A percentile compares a stretch with the other conserved stretches of the same genome.
Evolutionary conservation across 2,113 vertebrate species (phyloP).

Genomic region (Crotalus tigris): DNA sequence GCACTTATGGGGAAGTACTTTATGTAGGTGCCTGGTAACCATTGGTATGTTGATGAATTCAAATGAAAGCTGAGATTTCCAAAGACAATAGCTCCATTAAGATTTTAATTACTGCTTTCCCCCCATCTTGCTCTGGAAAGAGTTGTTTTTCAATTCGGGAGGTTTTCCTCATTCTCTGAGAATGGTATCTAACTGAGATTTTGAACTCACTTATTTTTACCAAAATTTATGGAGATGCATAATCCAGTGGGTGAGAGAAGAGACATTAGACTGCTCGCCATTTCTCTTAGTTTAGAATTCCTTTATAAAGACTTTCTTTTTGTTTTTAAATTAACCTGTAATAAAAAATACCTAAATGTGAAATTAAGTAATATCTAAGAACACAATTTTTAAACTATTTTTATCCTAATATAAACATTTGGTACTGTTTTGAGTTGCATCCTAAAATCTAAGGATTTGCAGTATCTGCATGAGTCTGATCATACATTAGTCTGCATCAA

Average conservation of each 20-base stretch:
- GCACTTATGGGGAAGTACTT: constrained; percentile 32
- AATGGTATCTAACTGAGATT: constrained; percentile 61
- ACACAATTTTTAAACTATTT: neutral
- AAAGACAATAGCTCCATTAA: constrained; percentile 25
- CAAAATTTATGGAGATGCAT: neutral
- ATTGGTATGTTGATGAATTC: constrained; percentile 11
- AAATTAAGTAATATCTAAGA: neutral
- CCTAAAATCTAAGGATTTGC: neutral
- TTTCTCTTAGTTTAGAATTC: neutral
- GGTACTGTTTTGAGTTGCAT: too few relatives aligned
- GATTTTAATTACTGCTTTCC: constrained; percentile 57
- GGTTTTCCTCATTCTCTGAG: constrained; percentile 46
- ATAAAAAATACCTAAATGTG: neutral
- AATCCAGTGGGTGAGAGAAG: neutral
- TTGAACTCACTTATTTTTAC: constrained; percentile 62
- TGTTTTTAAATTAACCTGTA: neutral
- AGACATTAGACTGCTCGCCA: neutral
- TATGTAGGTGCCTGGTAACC: constrained; percentile 28
- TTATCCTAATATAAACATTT: neutral
- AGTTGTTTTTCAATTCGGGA: constrained; percentile 50
- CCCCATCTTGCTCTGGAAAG: neutral
- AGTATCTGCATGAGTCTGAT: neutral
- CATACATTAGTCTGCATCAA: neutral
- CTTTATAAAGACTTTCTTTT: neutral
- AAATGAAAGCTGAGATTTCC: constrained; percentile 28